Evolutionary conservation across 2,113 vertebrate species (phyloP).

Genomic region (Pelusios castaneus): DNA sequence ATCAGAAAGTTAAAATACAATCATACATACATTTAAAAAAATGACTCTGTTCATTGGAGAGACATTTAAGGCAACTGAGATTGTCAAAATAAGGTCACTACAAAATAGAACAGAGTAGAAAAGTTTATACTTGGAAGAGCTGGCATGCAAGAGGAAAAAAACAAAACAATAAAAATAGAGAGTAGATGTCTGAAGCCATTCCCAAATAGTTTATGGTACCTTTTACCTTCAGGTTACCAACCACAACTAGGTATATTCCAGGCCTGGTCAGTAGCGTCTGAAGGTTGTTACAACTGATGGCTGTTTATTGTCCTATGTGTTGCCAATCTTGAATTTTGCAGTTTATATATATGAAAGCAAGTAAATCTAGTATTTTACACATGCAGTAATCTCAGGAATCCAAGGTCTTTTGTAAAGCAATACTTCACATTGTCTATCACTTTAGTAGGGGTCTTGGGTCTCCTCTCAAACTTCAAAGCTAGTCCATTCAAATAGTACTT

Average conservation of each 20-base stretch:
- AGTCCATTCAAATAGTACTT: background rate
- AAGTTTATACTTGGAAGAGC: background rate
- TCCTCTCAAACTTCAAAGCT: background rate
- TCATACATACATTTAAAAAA: rapidly evolving
- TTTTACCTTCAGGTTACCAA: background rate
- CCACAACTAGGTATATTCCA: background rate
- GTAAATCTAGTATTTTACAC: background rate
- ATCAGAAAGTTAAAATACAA: background rate
- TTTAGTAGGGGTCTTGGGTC: background rate
- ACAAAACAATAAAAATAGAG: background rate
- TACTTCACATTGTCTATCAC: conserved; percentile 30
- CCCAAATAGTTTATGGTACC: background rate
- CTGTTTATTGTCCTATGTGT: background rate
- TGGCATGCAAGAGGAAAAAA: background rate
- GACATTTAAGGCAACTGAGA: background rate
- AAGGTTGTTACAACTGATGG: background rate
- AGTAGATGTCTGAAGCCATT: background rate
- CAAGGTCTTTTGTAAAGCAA: conserved; percentile 12
- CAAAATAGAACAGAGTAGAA: background rate
- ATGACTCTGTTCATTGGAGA: background rate
- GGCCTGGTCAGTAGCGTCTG: background rate
- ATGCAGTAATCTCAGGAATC: conserved; percentile 5
- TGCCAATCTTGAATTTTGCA: background rate
- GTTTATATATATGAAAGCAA: conserved; percentile 21
- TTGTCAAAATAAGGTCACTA: background rate